Percentiles rank a stretch among this genome's conserved stretches.
Conservation (phyloP, 2,888 invertebrate species). For the Macaria liturata region DNA sequence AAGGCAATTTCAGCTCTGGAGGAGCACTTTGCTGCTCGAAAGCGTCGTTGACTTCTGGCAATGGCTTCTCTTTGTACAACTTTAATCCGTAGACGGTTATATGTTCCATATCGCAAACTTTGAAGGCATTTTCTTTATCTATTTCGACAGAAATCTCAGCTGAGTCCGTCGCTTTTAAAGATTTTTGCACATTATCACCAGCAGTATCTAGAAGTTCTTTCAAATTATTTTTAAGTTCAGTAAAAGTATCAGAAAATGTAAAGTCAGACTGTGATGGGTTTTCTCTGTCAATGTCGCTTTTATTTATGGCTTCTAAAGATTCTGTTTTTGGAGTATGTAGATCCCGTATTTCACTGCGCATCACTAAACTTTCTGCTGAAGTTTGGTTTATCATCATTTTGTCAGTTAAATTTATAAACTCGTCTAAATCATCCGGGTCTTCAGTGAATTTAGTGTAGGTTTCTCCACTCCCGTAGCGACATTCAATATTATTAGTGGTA, state of each 20-base stretch:
- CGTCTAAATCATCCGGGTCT: constrained; percentile 68
- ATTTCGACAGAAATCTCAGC: constrained; percentile 30
- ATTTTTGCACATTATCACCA: constrained; percentile 40
- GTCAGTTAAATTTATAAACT: constrained; percentile 72
- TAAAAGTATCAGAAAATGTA: constrained; percentile 61
- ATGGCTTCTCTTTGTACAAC: constrained; percentile 47
- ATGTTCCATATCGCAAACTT: constrained; percentile 69
- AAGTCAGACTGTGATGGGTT: constrained; percentile 37
- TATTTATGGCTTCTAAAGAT: constrained; percentile 65
- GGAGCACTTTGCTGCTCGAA: constrained; percentile 16
- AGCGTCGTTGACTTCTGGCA: constrained; percentile 28
- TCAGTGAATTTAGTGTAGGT: constrained; percentile 77
- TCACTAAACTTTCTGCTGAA: constrained; percentile 36
- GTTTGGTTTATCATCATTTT: constrained; percentile 58
- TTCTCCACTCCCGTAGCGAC: constrained; percentile 71
- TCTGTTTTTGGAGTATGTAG: constrained; percentile 70
- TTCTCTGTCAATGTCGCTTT: constrained; percentile 33
- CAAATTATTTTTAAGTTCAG: constrained; percentile 65
- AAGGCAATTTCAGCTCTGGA: constrained; percentile 59
- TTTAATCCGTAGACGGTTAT: constrained; percentile 69
- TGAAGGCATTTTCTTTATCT: constrained; percentile 42
- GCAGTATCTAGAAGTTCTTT: constrained; percentile 58
- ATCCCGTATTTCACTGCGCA: constrained; percentile 50
- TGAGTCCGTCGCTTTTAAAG: constrained; percentile 13
- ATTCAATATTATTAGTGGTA: constrained; percentile 45